Conservation (phyloP, 2,797 vertebrate genomes). For the Coranthus polyacanthus region DNA sequence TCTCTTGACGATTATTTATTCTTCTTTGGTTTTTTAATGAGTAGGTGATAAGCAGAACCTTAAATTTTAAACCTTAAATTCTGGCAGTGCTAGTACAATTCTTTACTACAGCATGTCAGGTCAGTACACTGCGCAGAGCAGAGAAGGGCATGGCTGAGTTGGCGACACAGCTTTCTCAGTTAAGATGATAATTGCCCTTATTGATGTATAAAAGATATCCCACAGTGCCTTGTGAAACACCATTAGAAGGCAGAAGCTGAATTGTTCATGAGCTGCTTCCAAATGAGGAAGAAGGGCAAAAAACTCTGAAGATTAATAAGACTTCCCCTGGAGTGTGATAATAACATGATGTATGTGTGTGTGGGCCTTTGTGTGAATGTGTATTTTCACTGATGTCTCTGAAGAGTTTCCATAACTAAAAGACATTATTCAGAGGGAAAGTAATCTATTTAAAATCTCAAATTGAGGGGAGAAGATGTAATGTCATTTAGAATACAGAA, state of each 20-base stretch:
- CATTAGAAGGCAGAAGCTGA: constrained; percentile 97
- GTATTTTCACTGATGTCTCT: constrained; percentile 86
- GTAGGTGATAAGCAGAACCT: constrained; percentile 26
- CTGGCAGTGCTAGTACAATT: constrained; percentile 20
- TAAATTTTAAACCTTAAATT: constrained; percentile 13
- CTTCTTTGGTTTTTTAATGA: constrained; percentile 10
- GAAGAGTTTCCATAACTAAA: constrained; percentile 76
- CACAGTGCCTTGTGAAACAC: constrained; percentile 94
- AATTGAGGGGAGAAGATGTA: constrained; percentile 69
- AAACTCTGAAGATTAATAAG: constrained; percentile 91
- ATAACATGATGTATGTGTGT: constrained; percentile 78
- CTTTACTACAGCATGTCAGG: constrained; percentile 58
- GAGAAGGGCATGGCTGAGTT: constrained; percentile 84
- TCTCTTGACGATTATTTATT: constrained; percentile 9
- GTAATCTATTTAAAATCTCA: constrained; percentile 75
- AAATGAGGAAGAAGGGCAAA: constrained; percentile 90
- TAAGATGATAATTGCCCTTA: constrained; percentile 99
- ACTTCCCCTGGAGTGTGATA: constrained; percentile 92
- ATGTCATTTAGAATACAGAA: constrained; percentile 68
- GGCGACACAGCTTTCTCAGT: constrained; percentile 91
- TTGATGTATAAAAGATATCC: constrained; percentile 99
- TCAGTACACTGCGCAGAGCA: constrained; percentile 45
- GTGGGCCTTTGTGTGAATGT: constrained; percentile 63
- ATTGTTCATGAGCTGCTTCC: constrained; percentile 96
- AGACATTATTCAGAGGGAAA: constrained; percentile 68